Percentiles rank a stretch among this genome's conserved stretches.
These are phyloP conservation scores for Trinectes maculatus DNA, from an alignment of 2,113 vertebrate genomes.

Conservation along the genomic window DNA sequence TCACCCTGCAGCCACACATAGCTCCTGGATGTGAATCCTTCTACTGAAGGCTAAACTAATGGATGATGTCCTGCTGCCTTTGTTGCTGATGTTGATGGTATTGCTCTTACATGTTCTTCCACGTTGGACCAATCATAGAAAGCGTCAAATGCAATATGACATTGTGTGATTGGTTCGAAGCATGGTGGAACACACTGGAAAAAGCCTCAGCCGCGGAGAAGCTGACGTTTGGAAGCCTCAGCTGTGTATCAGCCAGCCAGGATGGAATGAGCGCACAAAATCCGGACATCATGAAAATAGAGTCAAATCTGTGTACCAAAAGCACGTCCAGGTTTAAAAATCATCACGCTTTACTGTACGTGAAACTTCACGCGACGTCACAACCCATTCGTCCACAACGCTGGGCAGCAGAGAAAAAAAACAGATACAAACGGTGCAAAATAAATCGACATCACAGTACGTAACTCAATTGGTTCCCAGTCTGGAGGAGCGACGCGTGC, in stretches of 20 bases:
- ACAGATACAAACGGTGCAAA: constrained; percentile 58
- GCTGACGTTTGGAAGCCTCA: no score
- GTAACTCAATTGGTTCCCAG: constrained; percentile 15
- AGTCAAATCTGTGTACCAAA: constrained; percentile 45
- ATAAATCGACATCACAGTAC: constrained; percentile 27
- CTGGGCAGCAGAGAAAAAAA: constrained; percentile 48
- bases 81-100: background rate
- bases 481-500: constrained; percentile 11
- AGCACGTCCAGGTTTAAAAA: constrained; percentile 56
- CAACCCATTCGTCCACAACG: constrained; percentile 71
- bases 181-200: no score
- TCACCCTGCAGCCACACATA: no score
- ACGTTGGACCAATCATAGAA: no score
- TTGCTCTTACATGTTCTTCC: constrained; percentile 1
- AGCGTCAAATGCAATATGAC: no score
- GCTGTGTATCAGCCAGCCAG: constrained; percentile 27
- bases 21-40: no score
- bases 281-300: constrained; percentile 15
- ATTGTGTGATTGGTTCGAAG: no score
- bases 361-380: constrained; percentile 31
- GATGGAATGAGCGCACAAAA: constrained; percentile 28
- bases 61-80: background rate
- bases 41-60: no score
- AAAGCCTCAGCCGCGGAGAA: no score
- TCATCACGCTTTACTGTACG: constrained; percentile 58